A percentile compares a stretch with the other conserved stretches of the same genome.
Evolutionary conservation across 2,113 vertebrate genomes (phyloP).

Genomic region (Brachirus orientalis): DNA sequence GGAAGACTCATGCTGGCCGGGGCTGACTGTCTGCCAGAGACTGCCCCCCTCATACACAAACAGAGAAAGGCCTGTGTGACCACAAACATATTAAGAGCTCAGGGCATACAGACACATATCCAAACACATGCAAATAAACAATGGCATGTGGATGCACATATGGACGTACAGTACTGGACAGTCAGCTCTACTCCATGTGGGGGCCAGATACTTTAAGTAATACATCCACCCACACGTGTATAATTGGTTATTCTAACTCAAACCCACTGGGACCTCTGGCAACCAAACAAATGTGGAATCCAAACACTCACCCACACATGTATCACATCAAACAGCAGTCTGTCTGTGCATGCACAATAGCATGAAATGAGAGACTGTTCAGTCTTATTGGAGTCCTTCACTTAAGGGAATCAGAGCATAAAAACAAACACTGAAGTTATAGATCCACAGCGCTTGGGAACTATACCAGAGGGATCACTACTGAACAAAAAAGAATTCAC

Average conservation of each 20-base stretch:
- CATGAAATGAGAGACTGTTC: conserved; percentile 23
- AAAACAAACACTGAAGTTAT: background rate
- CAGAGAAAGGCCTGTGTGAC: conserved; percentile 13
- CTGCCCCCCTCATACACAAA: conserved; percentile 2
- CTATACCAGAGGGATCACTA: background rate
- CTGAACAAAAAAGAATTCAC: background rate
- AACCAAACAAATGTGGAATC: conserved; percentile 54
- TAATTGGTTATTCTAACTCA: conserved; percentile 70
- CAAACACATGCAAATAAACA: background rate
- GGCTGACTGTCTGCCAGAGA: background rate
- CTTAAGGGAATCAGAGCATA: background rate
- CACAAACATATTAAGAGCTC: conserved; percentile 8
- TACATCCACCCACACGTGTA: conserved; percentile 55
- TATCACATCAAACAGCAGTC: conserved; percentile 40
- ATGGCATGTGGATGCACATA: background rate
- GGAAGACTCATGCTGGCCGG: conserved; percentile 43
- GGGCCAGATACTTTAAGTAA: conserved; percentile 42
- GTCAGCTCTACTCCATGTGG: conserved; percentile 19
- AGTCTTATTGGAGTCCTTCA: conserved; percentile 3
- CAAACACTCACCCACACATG: conserved; percentile 57
- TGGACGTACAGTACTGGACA: conserved; percentile 1
- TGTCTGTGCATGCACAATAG: conserved; percentile 28
- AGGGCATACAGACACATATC: background rate
- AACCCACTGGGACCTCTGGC: conserved; percentile 38
- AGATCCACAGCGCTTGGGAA: background rate